These are phyloP conservation scores for Rhegmatorhina hoffmannsi DNA, from an alignment of 2,113 vertebrate genomes.

Conservation along the genomic window DNA sequence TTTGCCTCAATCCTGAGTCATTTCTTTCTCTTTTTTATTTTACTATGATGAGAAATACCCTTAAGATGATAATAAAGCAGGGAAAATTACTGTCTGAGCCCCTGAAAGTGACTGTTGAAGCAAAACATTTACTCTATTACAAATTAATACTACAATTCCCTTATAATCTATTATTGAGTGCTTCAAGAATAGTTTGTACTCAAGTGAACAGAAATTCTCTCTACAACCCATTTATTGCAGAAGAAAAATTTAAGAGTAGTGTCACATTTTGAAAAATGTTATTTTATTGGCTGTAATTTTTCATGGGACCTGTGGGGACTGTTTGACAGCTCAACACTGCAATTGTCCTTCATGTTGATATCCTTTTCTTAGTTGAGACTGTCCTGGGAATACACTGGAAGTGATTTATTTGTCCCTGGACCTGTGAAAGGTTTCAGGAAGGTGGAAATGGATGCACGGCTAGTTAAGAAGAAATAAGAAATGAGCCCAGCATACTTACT, in stretches of 20 bases:
- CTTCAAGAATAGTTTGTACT: conserved; percentile 88
- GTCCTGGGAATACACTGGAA: conserved; percentile 88
- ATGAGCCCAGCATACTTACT: conserved; percentile 71
- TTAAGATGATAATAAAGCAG: conserved; percentile 49
- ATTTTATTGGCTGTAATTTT: conserved; percentile 95
- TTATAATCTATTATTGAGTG: conserved; percentile 89
- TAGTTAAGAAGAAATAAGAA: conserved; percentile 81
- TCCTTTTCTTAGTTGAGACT: conserved; percentile 83
- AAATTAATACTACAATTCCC: conserved; percentile 90
- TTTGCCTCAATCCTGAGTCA: neutral
- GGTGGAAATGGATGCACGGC: conserved; percentile 87
- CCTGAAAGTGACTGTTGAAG: conserved; percentile 74
- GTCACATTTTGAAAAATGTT: conserved; percentile 96
- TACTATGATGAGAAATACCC: neutral
- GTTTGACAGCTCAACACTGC: conserved; percentile 89
- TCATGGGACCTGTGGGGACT: conserved; percentile 87
- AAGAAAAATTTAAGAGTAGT: conserved; percentile 93
- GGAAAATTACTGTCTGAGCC: conserved; percentile 59
- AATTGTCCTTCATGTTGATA: conserved; percentile 94
- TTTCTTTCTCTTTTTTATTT: neutral
- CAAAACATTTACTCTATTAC: conserved; percentile 90
- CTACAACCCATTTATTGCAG: conserved; percentile 87
- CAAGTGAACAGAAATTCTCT: conserved; percentile 87
- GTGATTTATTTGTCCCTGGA: conserved; percentile 96
- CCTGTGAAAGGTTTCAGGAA: conserved; percentile 88